phyloP scores from a whole-genome alignment of 2,113 vertebrate species.

The Menura novaehollandiae region DNA sequence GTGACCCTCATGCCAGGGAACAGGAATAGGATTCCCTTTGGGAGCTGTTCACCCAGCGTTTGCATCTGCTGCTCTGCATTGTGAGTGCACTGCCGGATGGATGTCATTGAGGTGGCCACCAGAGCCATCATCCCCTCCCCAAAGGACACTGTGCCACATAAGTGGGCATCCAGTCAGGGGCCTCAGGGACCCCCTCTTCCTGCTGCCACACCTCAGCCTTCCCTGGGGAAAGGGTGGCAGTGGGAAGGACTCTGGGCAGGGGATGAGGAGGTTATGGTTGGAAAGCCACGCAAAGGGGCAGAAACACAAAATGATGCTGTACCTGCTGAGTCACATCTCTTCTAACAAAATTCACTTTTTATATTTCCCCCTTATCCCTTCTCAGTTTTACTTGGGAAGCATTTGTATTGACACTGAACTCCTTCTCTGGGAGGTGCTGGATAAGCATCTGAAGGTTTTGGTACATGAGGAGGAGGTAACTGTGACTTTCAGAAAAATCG shows the following conservation, averaged over 20 bases:
- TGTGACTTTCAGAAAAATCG: neutral
- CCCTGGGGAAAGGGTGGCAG: neutral
- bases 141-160: neutral
- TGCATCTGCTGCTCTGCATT: neutral
- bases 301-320: neutral
- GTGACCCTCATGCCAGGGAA: neutral
- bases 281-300: neutral
- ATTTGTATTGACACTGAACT: neutral
- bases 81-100: rapidly evolving
- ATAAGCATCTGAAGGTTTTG: neutral
- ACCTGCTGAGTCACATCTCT: neutral
- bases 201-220: neutral
- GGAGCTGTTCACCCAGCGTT: neutral
- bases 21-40: neutral
- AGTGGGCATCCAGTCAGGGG: neutral
- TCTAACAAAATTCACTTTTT: neutral
- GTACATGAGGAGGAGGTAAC: rapidly evolving
- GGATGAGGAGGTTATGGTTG: neutral
- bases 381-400: neutral
- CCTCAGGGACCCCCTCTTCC: neutral
- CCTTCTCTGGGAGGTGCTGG: neutral
- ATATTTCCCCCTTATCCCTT: neutral
- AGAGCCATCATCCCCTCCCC: neutral
- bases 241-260: neutral
- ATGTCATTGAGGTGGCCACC: rapidly evolving